Evolutionary conservation across 2,113 vertebrate species (phyloP).

Genomic region (Agapornis roseicollis): DNA sequence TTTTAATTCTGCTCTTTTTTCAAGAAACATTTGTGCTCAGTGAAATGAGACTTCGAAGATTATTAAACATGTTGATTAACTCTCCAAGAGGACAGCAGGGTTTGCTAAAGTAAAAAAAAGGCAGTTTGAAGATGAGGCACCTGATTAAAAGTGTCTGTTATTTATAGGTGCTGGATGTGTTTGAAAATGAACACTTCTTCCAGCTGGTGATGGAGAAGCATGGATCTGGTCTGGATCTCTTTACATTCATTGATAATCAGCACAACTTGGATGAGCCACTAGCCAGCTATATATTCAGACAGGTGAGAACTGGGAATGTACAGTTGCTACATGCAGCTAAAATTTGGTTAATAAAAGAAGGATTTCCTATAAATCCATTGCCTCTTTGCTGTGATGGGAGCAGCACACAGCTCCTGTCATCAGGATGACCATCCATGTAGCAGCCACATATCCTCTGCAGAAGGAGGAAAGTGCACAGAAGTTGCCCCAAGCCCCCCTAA

Average conservation of each 20-base stretch:
- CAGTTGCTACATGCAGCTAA: neutral
- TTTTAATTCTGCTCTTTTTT: neutral
- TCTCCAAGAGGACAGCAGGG: neutral
- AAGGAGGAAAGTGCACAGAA: neutral
- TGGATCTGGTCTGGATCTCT: constrained; percentile 90
- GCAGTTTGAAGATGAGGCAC: neutral
- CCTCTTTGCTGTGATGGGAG: neutral
- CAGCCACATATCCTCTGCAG: neutral
- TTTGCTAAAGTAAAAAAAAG: neutral
- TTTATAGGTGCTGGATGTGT: constrained; percentile 85
- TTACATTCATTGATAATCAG: constrained; percentile 91
- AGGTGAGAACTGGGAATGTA: constrained; percentile 72
- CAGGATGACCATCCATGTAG: accelerated
- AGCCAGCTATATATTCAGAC: constrained; percentile 92
- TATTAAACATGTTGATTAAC: neutral
- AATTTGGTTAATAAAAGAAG: neutral
- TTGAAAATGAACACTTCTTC: constrained; percentile 90
- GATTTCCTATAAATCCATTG: neutral
- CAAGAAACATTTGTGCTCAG: neutral
- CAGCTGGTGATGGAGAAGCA: constrained; percentile 98
- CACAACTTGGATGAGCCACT: constrained; percentile 89
- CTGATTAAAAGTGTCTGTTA: neutral
- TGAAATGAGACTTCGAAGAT: neutral
- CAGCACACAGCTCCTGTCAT: neutral
- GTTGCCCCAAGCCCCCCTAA: neutral